A percentile compares a stretch with the other conserved stretches of the same genome.
phyloP scores from a whole-genome alignment of 2,888 invertebrate species.

The Ormyrus thymus region DNA sequence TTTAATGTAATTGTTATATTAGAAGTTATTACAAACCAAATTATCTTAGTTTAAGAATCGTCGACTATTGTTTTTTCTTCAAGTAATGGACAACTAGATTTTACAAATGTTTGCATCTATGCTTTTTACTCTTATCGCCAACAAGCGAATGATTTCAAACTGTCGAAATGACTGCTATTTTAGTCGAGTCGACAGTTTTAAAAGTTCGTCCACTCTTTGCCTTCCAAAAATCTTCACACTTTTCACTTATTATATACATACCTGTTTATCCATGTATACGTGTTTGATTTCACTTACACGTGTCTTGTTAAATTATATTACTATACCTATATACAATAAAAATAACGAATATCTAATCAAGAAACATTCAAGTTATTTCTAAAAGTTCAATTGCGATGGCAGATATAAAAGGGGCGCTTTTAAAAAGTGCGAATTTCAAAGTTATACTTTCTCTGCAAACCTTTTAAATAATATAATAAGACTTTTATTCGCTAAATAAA shows the following conservation, averaged over 20 bases:
- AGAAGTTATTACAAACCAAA: background rate
- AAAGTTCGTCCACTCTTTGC: slow-evolving; percentile 69
- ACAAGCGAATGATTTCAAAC: slow-evolving; percentile 60
- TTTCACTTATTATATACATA: slow-evolving; percentile 55
- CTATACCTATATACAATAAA: slow-evolving; percentile 47
- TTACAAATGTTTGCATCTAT: slow-evolving; percentile 12
- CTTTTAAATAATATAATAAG: slow-evolving; percentile 38
- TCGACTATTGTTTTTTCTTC: slow-evolving; percentile 28
- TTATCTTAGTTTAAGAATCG: slow-evolving; percentile 8
- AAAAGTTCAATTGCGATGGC: slow-evolving; percentile 34
- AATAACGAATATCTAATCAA: slow-evolving; percentile 50
- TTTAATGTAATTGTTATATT: background rate
- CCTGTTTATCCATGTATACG: slow-evolving; percentile 55
- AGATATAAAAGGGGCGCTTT: slow-evolving; percentile 40
- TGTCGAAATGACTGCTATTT: slow-evolving; percentile 54
- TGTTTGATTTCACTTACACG: slow-evolving; percentile 58
- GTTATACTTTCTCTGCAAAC: slow-evolving; percentile 36
- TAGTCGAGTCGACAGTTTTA: slow-evolving; percentile 58
- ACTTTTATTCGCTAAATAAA: slow-evolving; percentile 54
- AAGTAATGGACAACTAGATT: slow-evolving; percentile 26
- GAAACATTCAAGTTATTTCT: slow-evolving; percentile 51
- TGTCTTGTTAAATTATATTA: slow-evolving; percentile 54
- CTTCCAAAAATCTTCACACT: slow-evolving; percentile 66
- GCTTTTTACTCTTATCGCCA: slow-evolving; percentile 52
- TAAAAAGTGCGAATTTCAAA: slow-evolving; percentile 37